These are phyloP conservation scores for Oscheius sp. DNA, from an alignment of 2,888 invertebrate genomes.

Conservation along the genomic window DNA sequence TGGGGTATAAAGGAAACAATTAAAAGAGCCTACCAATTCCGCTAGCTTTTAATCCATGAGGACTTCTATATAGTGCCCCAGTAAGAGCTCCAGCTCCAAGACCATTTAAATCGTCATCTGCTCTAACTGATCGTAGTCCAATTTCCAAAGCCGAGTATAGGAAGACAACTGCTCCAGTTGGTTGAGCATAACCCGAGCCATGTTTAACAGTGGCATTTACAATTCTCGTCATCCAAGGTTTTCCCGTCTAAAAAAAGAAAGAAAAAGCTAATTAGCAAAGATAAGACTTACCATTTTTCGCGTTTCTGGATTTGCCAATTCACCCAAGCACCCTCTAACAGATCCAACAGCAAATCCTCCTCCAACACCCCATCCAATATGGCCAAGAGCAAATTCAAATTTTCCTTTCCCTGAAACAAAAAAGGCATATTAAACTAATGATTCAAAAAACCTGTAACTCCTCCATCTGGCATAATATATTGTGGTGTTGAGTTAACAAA, in stretches of 20 bases:
- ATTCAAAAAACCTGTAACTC: slow-evolving; percentile 37
- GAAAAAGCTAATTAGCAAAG: neutral
- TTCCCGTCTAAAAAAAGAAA: slow-evolving; percentile 37
- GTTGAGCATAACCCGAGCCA: slow-evolving; percentile 68
- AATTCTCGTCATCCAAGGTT: slow-evolving; percentile 67
- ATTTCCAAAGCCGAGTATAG: slow-evolving; percentile 66
- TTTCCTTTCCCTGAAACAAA: slow-evolving; percentile 57
- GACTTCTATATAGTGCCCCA: slow-evolving; percentile 66
- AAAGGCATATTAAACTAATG: neutral
- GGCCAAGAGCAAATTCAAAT: slow-evolving; percentile 68
- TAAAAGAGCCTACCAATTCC: slow-evolving; percentile 46
- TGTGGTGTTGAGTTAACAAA: slow-evolving; percentile 62
- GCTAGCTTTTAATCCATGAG: slow-evolving; percentile 62
- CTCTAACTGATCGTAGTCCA: slow-evolving; percentile 56
- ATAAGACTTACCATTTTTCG: slow-evolving; percentile 60
- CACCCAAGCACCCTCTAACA: slow-evolving; percentile 62
- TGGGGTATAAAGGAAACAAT: neutral
- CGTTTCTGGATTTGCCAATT: slow-evolving; percentile 64
- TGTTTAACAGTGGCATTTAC: slow-evolving; percentile 68
- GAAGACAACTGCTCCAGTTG: slow-evolving; percentile 63
- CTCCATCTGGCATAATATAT: slow-evolving; percentile 68
- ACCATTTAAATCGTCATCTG: slow-evolving; percentile 65
- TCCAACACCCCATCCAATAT: slow-evolving; percentile 66
- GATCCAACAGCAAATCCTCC: slow-evolving; percentile 64
- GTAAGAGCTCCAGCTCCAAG: slow-evolving; percentile 67